Base-by-base conservation (phyloP, 2,888 invertebrate species). In the Drosophila demipolita region DNA sequence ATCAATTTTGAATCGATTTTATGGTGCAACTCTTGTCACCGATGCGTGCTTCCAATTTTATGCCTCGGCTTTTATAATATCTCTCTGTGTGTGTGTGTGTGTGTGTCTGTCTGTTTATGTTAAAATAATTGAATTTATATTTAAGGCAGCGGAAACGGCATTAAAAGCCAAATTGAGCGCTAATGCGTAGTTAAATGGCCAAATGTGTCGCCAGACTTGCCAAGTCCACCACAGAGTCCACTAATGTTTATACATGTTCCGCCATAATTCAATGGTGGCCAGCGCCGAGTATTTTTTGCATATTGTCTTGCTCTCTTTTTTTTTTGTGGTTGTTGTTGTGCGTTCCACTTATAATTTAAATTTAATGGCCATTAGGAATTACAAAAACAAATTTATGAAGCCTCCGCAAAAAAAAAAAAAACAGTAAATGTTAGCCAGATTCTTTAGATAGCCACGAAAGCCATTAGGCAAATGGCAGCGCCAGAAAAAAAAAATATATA, bases 291-390 rank as follows among this genome's bases (percentile, higher is more conserved):
- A 49, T 72, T 72, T 69, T 76, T 62, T 40, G 60, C 62, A 65
- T 66, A 72, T 67, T 78, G 61, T 58, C 50, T 36, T 42, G 4
- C 29, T 29, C 29, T 29, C 33, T 32, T 65, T 52, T 45, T 23
- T 15, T 45, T 5, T 29, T 29, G 29, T 26, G 26, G 26, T 29
- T 68, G 23, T 78, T 64, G 52, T 60, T 52, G 35, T 57, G 48
- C 62, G 45, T 62, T 55, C 36, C 49, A 69, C 70, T 77, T 83
- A 83, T 85, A 85, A 85, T 85, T 85, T 87, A 66, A 81, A 89
- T 90, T 85, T 85, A 85, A 85, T 90, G 85, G 90, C 89, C 85
- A 87, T 90, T 89, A 87, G 83, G 86, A 89, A 84, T 89, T 89
- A 89, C 82, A 75, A 82, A 89, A 89, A 73, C 70, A 74, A 83